phyloP scores from a whole-genome alignment of 37 sponge, comb jelly and placozoan genomes.

The Amphimedon queenslandica region DNA sequence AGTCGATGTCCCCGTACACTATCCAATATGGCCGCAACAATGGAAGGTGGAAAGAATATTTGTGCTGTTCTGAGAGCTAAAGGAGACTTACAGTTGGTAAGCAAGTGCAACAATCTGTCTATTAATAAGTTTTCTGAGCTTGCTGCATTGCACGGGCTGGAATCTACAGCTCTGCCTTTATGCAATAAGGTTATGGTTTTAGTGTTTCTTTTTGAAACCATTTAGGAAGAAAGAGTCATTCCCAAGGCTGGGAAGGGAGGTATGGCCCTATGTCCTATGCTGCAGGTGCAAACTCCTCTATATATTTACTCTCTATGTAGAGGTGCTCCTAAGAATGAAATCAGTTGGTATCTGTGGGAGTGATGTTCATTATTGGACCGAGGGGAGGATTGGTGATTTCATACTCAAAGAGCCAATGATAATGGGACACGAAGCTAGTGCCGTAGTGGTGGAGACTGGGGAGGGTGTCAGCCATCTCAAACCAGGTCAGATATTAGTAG shows the following conservation, averaged over 20 bases:
- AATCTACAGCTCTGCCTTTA: no score
- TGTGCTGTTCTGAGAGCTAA: slow-evolving; percentile 36
- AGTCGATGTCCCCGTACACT: no score
- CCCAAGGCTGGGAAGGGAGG: slow-evolving; percentile 65
- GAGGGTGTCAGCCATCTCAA: slow-evolving; percentile 81
- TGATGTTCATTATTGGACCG: slow-evolving; percentile 94
- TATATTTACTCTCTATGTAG: slow-evolving; percentile 25
- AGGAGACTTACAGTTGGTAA: slow-evolving; percentile 60
- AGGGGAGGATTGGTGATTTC: slow-evolving; percentile 94
- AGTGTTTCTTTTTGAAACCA: background rate
- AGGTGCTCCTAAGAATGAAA: slow-evolving; percentile 80
- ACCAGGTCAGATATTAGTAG: slow-evolving; percentile 38
- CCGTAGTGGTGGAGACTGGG: slow-evolving; percentile 70
- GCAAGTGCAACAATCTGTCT: background rate
- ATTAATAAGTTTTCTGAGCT: no score
- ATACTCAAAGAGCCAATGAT: slow-evolving; percentile 85
- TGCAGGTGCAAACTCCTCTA: background rate
- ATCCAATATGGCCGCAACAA: no score
- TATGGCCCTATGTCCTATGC: no score
- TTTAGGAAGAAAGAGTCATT: slow-evolving; percentile 65
- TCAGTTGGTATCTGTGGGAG: slow-evolving; percentile 98
- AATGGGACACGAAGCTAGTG: slow-evolving; percentile 94
- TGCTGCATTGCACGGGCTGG: no score
- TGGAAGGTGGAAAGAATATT: slow-evolving; percentile 14
- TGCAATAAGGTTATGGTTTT: no score